These are phyloP conservation scores for Anorthoa munda DNA, from an alignment of 2,888 invertebrate genomes.

Conservation along the genomic window DNA sequence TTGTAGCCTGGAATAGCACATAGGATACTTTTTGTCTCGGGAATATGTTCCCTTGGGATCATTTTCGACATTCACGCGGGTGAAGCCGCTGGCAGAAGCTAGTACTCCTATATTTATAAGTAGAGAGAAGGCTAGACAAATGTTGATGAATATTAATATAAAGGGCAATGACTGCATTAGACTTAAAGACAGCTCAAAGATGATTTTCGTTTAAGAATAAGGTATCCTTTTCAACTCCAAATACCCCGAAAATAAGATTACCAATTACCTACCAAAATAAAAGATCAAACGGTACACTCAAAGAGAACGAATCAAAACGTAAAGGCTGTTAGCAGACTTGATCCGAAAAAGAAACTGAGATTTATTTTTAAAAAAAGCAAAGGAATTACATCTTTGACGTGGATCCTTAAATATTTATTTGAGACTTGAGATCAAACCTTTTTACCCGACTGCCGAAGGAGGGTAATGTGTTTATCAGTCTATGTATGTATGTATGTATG, in stretches of 20 bases:
- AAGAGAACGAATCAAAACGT: not conserved
- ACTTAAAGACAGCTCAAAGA: not conserved
- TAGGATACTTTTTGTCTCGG: too few species aligned
- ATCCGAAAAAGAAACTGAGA: not conserved
- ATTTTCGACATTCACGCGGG: too few species aligned
- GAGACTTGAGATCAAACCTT: conserved; percentile 10
- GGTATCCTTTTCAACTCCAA: not conserved
- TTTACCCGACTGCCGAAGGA: too few species aligned
- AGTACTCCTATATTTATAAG: too few species aligned
- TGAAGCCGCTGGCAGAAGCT: too few species aligned
- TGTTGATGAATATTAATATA: too few species aligned
- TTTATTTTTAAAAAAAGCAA: not conserved
- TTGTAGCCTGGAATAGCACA: too few species aligned
- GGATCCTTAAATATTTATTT: conserved; percentile 15
- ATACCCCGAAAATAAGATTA: conserved; percentile 6
- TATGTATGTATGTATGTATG: too few species aligned
- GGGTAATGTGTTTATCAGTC: too few species aligned
- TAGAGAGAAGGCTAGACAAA: too few species aligned
- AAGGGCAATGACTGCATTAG: not conserved
- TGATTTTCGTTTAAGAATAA: not conserved
- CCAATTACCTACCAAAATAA: not conserved
- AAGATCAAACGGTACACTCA: conserved; percentile 15
- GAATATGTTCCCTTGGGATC: too few species aligned
- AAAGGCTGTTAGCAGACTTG: not conserved
- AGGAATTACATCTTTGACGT: not conserved